Base-by-base conservation (phyloP, 2,888 invertebrate genomes). In the Polylopha cassiicola region DNA sequence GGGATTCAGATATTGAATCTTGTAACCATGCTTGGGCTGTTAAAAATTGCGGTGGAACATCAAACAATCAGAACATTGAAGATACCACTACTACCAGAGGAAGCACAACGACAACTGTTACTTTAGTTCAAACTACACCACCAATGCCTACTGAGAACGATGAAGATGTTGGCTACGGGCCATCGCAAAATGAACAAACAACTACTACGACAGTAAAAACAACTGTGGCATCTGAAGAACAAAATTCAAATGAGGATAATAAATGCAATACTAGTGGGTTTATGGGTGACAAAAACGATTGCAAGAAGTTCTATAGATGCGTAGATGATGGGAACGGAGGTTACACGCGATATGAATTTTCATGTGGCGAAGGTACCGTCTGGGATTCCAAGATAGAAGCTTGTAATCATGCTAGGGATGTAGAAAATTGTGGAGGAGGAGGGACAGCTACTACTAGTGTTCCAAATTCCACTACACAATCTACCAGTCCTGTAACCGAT, bases 241-340 rank as follows among this genome's bases (percentile, higher is more conserved):
- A 18, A 36, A 36, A 37, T 9, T 47, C 56, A 3, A 17, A 23
- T 21, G 24, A 30, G 20, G 24, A 20, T 17, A 48, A 47, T 16
- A 30, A 20, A 6, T 91, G 91, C 58, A 70, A 65, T 9, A 63
- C 71, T 50, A 90, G 89, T 66, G 92, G 92, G 34, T 94, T 92
- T 66, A 87, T 90, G 58, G 88, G 89, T 7, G 89, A 94, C 68
- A 79, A 87, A 21, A 75, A 76, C 26, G 87, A 93, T 58, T 94
- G 94, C 60, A 89, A 86, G 43, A 92, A 90, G 64, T 94, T 94
- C 75, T 92, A 92, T 63, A 87, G 93, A 50, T 94, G 94, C 70
- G 92, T 93, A 11, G 79, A 86, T 41, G 86, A 88, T 58, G 89
- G 88, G 0, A 74, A 85, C 15, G 88, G 87, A 43, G 82, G 84